These are phyloP conservation scores for Carposina sasakii DNA, from an alignment of 1,140 invertebrate genomes.

Conservation along the genomic window DNA sequence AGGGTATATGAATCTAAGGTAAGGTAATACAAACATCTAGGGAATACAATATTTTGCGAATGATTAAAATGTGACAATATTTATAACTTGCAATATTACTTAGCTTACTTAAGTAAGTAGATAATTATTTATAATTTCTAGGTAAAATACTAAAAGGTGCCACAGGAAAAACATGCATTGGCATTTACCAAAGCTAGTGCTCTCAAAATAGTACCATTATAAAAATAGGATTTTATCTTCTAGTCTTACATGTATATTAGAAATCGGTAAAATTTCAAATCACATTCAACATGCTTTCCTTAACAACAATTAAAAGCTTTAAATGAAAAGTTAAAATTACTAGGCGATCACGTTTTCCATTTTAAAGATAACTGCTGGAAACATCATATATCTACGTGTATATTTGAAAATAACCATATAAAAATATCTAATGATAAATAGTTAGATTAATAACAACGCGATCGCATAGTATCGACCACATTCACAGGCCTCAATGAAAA, in stretches of 20 bases:
- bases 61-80: too few relatives aligned
- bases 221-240: conserved; percentile 1
- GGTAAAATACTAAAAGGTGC: conserved; percentile 18
- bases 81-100: too few relatives aligned
- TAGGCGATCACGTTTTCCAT: conserved; percentile 45
- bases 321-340: conserved; percentile 19
- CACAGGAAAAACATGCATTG: conserved; percentile 30
- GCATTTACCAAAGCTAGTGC: conserved; percentile 31
- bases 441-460: conserved; percentile 24
- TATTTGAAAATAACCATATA: too few relatives aligned
- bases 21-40: too few relatives aligned
- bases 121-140: too few relatives aligned
- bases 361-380: too few relatives aligned
- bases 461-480: conserved; percentile 53
- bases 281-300: conserved; percentile 39
- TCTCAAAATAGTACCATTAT: not conserved
- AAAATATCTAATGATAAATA: not conserved
- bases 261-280: conserved; percentile 7
- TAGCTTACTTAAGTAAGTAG: too few relatives aligned
- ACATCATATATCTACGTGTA: too few relatives aligned
- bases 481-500: conserved; percentile 51
- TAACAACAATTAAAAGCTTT: conserved; percentile 42
- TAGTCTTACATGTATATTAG: not conserved
- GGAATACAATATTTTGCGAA: too few relatives aligned
- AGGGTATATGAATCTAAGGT: too few relatives aligned